Evolutionary conservation across 2,113 vertebrate genomes (phyloP).

Genomic region (Pelodiscus sinensis): DNA sequence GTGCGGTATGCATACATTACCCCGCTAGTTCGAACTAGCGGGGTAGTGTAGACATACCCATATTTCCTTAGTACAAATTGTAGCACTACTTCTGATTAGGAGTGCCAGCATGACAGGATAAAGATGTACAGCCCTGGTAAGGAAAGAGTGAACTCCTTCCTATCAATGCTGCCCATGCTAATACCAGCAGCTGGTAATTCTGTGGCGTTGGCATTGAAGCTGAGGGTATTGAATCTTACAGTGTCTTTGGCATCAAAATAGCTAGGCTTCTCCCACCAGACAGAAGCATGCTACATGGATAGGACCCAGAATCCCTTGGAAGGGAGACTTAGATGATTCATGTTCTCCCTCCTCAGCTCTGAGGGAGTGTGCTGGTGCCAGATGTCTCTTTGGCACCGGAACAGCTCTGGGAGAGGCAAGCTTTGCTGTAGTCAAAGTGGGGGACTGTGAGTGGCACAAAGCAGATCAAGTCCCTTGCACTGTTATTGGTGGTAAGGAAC

Average conservation of each 20-base stretch:
- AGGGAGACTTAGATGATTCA: accelerated
- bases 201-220: not conserved
- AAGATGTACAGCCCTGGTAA: not conserved
- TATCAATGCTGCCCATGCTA: not conserved
- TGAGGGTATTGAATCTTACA: not conserved
- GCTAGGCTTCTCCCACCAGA: not conserved
- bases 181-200: not conserved
- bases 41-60: no score
- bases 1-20: no score
- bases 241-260: not conserved
- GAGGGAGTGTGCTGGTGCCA: not conserved
- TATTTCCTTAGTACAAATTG: not conserved
- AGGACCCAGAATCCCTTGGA: not conserved
- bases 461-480: not conserved
- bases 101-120: not conserved
- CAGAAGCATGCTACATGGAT: not conserved
- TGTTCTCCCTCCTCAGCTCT: not conserved
- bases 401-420: not conserved
- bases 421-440: not conserved
- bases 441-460: accelerated
- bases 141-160: not conserved
- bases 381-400: not conserved
- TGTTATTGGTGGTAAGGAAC: not conserved
- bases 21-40: no score
- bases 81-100: not conserved